Evolutionary conservation across 2,113 vertebrate species (phyloP).

Genomic region (Holacanthus passer): DNA sequence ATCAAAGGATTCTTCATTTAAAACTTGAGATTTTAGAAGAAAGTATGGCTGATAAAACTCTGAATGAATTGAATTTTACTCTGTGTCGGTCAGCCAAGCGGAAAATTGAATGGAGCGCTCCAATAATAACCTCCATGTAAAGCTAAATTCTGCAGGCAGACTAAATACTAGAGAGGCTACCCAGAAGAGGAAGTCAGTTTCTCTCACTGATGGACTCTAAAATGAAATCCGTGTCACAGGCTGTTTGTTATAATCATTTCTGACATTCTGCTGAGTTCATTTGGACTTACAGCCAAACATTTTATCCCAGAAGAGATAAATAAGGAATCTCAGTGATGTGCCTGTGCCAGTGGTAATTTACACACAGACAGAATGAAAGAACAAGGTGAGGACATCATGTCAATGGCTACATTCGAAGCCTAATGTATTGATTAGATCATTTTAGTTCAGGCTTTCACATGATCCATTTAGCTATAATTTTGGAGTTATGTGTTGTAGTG

Average conservation of each 20-base stretch:
- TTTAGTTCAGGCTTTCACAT: neutral
- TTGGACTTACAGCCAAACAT: neutral
- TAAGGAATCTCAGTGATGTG: neutral
- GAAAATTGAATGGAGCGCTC: slow-evolving; percentile 25
- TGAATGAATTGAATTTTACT: neutral
- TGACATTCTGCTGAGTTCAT: neutral
- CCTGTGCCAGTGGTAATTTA: neutral
- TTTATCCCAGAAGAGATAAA: neutral
- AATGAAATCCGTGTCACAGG: neutral
- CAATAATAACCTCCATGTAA: slow-evolving; percentile 12
- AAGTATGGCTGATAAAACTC: slow-evolving; percentile 9
- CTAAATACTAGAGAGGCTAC: slow-evolving; percentile 10
- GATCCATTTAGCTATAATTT: neutral
- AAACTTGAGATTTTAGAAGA: neutral
- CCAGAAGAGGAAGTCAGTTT: neutral
- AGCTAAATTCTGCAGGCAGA: neutral
- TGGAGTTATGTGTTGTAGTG: neutral
- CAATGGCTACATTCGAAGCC: neutral
- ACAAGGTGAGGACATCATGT: neutral
- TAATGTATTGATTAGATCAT: neutral
- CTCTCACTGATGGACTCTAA: slow-evolving; percentile 3
- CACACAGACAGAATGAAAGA: too few relatives aligned
- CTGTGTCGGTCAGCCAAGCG: slow-evolving; percentile 27
- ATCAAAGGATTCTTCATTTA: neutral
- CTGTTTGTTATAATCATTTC: neutral